Base-by-base conservation (phyloP, 2,113 vertebrate genomes). In the Geococcyx californianus region DNA sequence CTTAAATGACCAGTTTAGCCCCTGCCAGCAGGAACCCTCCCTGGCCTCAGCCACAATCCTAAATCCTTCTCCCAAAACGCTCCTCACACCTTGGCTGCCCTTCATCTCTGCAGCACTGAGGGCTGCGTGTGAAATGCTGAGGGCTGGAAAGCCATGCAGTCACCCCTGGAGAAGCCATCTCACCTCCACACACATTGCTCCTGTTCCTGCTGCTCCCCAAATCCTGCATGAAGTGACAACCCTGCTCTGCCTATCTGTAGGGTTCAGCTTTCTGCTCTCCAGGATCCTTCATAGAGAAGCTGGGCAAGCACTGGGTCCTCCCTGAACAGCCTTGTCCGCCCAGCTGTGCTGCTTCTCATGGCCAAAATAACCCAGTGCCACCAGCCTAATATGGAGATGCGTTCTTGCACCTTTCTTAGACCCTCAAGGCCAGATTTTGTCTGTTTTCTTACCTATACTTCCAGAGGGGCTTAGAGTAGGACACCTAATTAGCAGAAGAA, bases 31-130 rank as follows among this genome's bases (percentile, higher is more conserved):
- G 77, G 18, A 72, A 2, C 11, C 11, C 34, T 26, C 23, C 44
- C 19, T 7, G 15, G 4, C 13, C 51, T 45, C 20, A 47, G 4
- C 44, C 75, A 23, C 2, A 1, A 16, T 9, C 31, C 84, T 54
- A 76, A 31, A 51, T 7, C 18, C 36, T n/a, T n/a, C n/a, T 42
- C 40, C 13, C 40, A 42, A 10, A 10, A 42, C 40, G 10, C 40
- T 42, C 40, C 40, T 42, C 13, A 13, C 20, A 44, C 49, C 58
- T 52, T 18, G 0, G 54, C 44, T 24, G 21, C 63, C 62, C 15
- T 29, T 62, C 3, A 0, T 23, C 55, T 36, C 36, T 0, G 0
- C 34, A 5, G 33, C 28, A 19, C 13, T 18, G 52, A 78, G 66
- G 7, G 40, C 24, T 16, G 42, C 82, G 44, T n/a, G 24, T 0